These are phyloP conservation scores for Penaeus japonicus DNA, from an alignment of 1,140 invertebrate genomes.

Conservation along the genomic window DNA sequence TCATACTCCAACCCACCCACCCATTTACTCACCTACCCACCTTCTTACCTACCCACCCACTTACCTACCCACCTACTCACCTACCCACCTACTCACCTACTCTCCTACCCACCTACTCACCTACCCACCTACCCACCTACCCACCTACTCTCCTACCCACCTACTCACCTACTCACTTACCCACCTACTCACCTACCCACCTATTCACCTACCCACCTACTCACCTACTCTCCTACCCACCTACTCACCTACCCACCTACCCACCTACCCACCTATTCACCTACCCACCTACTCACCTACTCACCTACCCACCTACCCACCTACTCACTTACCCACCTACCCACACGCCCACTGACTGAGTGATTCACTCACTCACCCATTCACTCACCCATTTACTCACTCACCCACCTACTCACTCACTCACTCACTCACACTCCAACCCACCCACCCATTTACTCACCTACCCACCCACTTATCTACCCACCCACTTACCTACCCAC, in stretches of 20 bases:
- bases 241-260: too few species aligned
- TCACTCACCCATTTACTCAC: background rate
- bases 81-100: background rate
- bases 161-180: background rate
- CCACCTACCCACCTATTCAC: too few species aligned
- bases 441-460: too few species aligned
- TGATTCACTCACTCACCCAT: background rate
- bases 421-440: background rate
- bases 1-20: too few species aligned
- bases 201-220: too few species aligned
- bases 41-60: background rate
- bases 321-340: background rate
- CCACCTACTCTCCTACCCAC: too few species aligned
- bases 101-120: background rate
- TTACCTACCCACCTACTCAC: background rate
- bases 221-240: too few species aligned
- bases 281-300: background rate
- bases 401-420: background rate
- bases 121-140: background rate
- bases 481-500: too few species aligned
- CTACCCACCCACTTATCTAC: too few species aligned
- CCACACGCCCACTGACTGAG: too few species aligned
- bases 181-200: too few species aligned
- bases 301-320: background rate
- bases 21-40: background rate